Base-by-base conservation (phyloP, 2,797 vertebrate genomes). In the Apogon talboti region DNA sequence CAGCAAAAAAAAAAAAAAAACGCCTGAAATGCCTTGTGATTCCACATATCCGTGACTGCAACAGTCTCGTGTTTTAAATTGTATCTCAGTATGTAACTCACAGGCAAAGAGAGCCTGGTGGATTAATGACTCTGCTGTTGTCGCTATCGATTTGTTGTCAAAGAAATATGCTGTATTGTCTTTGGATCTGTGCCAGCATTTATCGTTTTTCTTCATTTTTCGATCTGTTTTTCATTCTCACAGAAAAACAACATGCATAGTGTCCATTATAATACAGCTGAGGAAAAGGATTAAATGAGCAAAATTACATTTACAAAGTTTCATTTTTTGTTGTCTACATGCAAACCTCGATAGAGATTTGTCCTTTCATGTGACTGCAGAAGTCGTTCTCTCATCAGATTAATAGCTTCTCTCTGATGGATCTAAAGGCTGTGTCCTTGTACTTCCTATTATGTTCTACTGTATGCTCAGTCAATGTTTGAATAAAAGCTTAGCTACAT, bases 391-490 rank as follows among this genome's bases (percentile, higher is more conserved):
- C 51, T 85, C 58, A 57, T 82, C 80, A 78, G 77, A 82, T 77
- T 81, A 78, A 81, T 68, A 73, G 71, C 66, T 66, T 82, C 61
- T 81, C 68, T 47, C 46, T 74, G 66, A 82, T 58, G 57, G 76
- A 76, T 60, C 54, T 69, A 58, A 80, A 78, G 66, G 24, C 66
- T 19, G 7, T 56, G 87, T 79, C 79, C 83, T 83, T 67, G 77
- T 74, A 54, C 45, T 68, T 66, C 59, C 33, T 74, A 73, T 83
- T 61, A 79, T 78, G 56, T 56, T 53, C 37, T 14, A 42, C 63
- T 77, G 67, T 81, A 75, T 71, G 67, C 53, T 64, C 61, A 62
- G 76, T 75, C 81, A 78, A 33, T 90, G 79, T 92, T 91, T 92
- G 79, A 75, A 78, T 81, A 86, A 86, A 85, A 69, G 74, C 83